Base-by-base conservation (phyloP, 2,113 vertebrate species). In the Enhydra lutris region DNA sequence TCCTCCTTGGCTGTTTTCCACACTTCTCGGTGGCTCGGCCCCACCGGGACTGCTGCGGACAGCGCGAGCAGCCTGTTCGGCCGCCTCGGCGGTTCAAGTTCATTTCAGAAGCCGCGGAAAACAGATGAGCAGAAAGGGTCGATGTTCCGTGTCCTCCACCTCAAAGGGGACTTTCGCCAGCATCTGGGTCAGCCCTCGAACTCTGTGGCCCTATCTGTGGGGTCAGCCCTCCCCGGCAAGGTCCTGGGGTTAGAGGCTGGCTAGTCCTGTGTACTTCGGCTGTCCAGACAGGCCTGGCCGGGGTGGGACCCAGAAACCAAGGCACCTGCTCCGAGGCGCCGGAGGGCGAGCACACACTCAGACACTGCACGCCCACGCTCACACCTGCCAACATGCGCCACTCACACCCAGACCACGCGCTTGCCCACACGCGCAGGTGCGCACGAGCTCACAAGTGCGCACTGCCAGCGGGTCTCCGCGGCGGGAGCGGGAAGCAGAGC, bases 11-110 rank as follows among this genome's bases (percentile, higher is more conserved):
- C 36, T 14, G 15, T 15, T 29, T 42, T 7, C 1, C 1, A 1
- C 17, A 34, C 21, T 42, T 57, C 55, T 24, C 71, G 0, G 9
- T 6, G 23, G 39, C 20, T 47, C 6, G 0, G 34, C 29, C 36
- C 47, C 1, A 15, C 76, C 87, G 1, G 15, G n/a, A 20, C 18
- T 5, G 15, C 18, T 5, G 15, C 2, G 50, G 59, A 5, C 34
- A 1, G 39, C 17, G 2, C 1, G 4, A 20, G 47, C 3, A 65
- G 0, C 1, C 11, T 0, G 3, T 26, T 14, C 20, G 47, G 47
- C 52, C 55, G 42, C 31, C 34, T 24, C 7, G 1, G 20, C 2
- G 29, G 39, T 26, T 69, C 52, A 57, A 11, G 13, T 50, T 2
- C 29, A 24, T 11, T 31, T 52, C 10, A 67, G 85, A 92, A 80